These are phyloP conservation scores for Microtus ochrogaster DNA, from an alignment of 2,113 vertebrate species.

Conservation along the genomic window DNA sequence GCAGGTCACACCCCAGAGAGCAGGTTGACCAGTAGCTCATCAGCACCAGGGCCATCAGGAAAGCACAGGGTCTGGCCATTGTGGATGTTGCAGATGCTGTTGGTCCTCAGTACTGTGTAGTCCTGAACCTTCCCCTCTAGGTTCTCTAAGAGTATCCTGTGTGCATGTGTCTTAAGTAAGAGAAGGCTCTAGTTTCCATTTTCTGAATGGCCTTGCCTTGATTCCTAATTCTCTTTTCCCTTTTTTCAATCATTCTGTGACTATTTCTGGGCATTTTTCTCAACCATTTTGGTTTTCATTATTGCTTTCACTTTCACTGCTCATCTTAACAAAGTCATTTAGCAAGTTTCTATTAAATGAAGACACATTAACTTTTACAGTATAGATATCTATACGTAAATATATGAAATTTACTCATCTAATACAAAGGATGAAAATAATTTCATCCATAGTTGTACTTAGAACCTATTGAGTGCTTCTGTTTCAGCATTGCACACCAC, in stretches of 20 bases:
- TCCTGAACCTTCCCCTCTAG: neutral
- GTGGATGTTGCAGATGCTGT: neutral
- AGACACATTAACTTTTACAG: no score
- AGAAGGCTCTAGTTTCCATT: neutral
- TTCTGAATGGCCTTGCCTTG: neutral
- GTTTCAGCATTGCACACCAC: no score
- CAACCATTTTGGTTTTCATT: neutral
- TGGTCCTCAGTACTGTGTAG: no score
- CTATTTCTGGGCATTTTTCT: no score
- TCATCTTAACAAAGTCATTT: neutral
- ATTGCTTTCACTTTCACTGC: neutral
- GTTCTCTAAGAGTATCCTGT: neutral
- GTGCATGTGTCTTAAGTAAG: neutral
- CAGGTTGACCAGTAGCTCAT: neutral
- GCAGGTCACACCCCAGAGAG: no score
- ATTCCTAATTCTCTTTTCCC: neutral
- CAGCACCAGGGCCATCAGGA: neutral
- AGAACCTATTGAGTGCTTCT: no score
- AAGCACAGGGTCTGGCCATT: neutral
- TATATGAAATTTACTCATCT: no score
- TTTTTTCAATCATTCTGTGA: neutral
- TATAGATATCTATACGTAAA: no score
- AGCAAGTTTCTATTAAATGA: no score
- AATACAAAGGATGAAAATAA: no score
- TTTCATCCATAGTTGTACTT: no score